Evolutionary conservation across 2,113 vertebrate species (phyloP).

Genomic region (Scomber japonicus): DNA sequence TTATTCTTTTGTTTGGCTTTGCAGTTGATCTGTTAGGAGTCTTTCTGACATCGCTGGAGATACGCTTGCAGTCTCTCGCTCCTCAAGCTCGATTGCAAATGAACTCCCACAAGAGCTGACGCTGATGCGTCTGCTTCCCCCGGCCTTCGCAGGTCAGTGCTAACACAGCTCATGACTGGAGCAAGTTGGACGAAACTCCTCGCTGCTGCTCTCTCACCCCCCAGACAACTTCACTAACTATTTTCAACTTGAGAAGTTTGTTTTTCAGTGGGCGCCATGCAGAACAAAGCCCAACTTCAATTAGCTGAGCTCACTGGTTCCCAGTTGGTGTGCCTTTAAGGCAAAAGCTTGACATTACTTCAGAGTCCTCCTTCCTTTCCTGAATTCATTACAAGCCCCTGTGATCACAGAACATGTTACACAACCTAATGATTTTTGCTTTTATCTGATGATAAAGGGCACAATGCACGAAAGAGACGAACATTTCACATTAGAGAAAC

Average conservation of each 20-base stretch:
- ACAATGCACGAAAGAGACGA: conserved; percentile 18
- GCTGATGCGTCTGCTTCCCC: conserved; percentile 1
- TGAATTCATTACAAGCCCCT: conserved; percentile 58
- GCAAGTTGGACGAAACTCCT: conserved; percentile 17
- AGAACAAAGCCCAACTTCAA: conserved; percentile 69
- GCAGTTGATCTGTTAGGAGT: conserved; percentile 1
- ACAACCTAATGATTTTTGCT: conserved; percentile 47
- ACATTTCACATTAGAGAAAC: conserved; percentile 13
- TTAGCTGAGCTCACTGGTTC: conserved; percentile 62
- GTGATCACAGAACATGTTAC: conserved; percentile 62
- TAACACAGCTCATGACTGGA: conserved; percentile 23
- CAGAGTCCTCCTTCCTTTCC: conserved; percentile 36
- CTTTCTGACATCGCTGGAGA: conserved; percentile 21
- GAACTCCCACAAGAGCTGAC: conserved; percentile 28
- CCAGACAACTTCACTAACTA: conserved; percentile 28
- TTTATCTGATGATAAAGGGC: conserved; percentile 58
- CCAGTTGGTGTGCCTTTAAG: conserved; percentile 64
- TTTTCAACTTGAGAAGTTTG: conserved; percentile 45
- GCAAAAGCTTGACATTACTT: conserved; percentile 48
- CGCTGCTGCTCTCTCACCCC: conserved; percentile 1
- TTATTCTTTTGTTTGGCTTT: conserved; percentile 23
- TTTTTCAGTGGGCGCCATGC: conserved; percentile 54
- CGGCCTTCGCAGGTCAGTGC: conserved; percentile 1
- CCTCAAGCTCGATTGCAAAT: conserved; percentile 27
- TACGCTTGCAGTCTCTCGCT: conserved; percentile 1